Conservation (phyloP, 2,113 vertebrate species). For the Rhegmatorhina hoffmannsi region DNA sequence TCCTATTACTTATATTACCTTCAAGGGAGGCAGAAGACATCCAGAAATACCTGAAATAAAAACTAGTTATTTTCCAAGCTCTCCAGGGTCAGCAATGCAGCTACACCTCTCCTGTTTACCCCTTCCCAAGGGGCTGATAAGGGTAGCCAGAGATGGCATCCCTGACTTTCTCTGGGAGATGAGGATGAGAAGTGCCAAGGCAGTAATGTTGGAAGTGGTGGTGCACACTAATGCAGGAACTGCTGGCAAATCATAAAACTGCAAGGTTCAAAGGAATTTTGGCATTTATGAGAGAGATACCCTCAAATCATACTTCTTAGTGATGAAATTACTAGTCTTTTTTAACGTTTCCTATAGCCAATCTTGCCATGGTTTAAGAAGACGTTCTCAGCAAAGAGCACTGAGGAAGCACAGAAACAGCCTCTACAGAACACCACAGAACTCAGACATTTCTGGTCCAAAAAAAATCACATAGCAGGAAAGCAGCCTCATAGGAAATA, state of each 20-base stretch:
- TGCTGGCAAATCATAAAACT: neutral
- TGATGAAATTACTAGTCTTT: neutral
- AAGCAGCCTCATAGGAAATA: neutral
- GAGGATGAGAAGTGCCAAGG: neutral
- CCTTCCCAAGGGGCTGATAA: neutral
- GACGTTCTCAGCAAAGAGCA: neutral
- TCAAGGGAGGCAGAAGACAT: neutral
- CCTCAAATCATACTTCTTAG: neutral
- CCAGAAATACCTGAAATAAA: neutral
- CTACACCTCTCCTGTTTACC: neutral
- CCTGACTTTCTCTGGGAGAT: neutral
- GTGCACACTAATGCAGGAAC: accelerated
- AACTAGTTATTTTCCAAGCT: neutral
- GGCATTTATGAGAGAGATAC: neutral
- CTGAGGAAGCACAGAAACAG: neutral
- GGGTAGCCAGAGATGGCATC: neutral
- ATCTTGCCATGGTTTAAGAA: neutral
- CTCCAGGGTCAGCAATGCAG: neutral
- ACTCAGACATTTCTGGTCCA: neutral
- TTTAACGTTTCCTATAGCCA: neutral
- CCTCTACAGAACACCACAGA: neutral
- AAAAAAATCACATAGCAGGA: neutral
- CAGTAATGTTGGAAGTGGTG: neutral
- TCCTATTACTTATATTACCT: neutral
- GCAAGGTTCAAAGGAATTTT: neutral